phyloP scores from a whole-genome alignment of 2,797 vertebrate genomes.

The Bradypus variegatus region DNA sequence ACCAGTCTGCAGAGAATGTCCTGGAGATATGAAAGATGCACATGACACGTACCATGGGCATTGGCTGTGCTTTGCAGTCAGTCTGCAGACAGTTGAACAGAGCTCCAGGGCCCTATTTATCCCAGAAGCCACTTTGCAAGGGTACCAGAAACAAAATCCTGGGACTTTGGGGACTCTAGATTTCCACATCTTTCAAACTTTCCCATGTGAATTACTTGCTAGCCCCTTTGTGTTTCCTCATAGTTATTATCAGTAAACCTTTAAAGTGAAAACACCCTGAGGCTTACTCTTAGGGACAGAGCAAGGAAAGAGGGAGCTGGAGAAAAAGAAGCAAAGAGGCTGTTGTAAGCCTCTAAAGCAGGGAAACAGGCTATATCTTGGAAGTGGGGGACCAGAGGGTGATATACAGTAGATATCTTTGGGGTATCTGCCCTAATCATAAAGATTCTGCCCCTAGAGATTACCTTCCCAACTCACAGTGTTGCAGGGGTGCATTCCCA shows the following conservation, averaged over 20 bases:
- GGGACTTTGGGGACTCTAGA: not conserved
- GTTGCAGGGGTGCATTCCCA: not conserved
- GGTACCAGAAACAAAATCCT: not conserved
- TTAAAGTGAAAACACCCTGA: not conserved
- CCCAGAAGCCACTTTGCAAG: not conserved
- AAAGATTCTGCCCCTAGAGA: not conserved
- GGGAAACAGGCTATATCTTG: not conserved
- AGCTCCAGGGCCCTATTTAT: not conserved
- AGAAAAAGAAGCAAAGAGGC: not conserved
- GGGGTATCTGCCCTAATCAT: not conserved
- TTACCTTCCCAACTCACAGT: not conserved
- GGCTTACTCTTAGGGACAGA: not conserved
- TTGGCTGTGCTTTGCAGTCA: not conserved
- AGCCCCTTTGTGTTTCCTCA: not conserved
- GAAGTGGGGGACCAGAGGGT: not conserved
- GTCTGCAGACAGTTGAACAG: not conserved
- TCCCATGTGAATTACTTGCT: not conserved
- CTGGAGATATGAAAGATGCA: not conserved
- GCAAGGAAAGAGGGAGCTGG: not conserved
- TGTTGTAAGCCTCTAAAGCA: not conserved
- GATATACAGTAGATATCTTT: not conserved
- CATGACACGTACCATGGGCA: not conserved
- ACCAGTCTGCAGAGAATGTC: not conserved
- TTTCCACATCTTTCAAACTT: not conserved
- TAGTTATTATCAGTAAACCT: not conserved